Conservation (phyloP, 2,888 invertebrate genomes). For the Drymonia ruficornis region DNA sequence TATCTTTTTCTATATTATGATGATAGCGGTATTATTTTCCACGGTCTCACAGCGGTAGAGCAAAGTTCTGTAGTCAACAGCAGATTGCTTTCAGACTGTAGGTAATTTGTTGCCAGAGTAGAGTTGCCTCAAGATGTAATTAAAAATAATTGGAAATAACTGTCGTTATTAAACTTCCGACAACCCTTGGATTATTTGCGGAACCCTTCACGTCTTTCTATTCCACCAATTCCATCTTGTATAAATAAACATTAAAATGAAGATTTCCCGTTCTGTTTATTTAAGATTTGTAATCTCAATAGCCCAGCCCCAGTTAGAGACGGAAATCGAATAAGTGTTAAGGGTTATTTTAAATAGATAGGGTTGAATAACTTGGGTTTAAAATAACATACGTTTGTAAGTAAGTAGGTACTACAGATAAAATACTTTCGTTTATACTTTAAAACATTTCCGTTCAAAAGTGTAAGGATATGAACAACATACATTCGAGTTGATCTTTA, state of each 20-base stretch:
- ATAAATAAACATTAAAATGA: slow-evolving; percentile 24
- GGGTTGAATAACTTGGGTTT: too few relatives aligned
- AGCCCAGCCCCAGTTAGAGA: slow-evolving; percentile 7
- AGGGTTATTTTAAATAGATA: too few relatives aligned
- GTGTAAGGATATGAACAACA: background rate
- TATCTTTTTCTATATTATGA: background rate
- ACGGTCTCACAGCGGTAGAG: too few relatives aligned
- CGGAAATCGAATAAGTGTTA: too few relatives aligned
- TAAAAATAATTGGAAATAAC: slow-evolving; percentile 17
- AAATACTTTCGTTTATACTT: too few relatives aligned
- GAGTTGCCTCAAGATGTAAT: slow-evolving; percentile 5
- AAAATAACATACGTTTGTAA: too few relatives aligned
- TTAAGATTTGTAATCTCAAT: slow-evolving; percentile 22
- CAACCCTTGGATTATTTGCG: slow-evolving; percentile 13
- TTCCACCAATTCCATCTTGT: slow-evolving; percentile 18
- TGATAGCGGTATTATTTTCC: background rate
- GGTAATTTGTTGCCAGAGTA: background rate
- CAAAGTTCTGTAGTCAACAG: background rate
- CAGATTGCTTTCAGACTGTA: background rate
- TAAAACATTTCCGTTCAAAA: background rate
- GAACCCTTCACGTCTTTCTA: slow-evolving; percentile 20
- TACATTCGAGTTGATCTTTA: background rate
- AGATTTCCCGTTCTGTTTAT: slow-evolving; percentile 18
- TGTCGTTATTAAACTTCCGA: slow-evolving; percentile 18
- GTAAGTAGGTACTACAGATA: too few relatives aligned